These are phyloP conservation scores for Triplophysa dalaica DNA, from an alignment of 2,113 vertebrate species.

Conservation along the genomic window DNA sequence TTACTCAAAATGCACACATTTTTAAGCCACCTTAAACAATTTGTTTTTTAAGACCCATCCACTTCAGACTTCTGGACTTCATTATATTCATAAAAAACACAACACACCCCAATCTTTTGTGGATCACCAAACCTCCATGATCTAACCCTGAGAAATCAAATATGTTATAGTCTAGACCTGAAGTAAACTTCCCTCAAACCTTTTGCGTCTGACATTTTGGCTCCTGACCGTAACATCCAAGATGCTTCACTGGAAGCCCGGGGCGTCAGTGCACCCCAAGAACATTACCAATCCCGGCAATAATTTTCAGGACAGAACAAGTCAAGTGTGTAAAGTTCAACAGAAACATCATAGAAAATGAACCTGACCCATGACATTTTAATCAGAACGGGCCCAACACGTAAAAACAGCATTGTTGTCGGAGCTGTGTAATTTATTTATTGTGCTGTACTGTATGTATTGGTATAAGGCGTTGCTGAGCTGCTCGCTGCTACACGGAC, in stretches of 20 bases:
- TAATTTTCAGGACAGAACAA: conserved; percentile 73
- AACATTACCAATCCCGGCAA: conserved; percentile 53
- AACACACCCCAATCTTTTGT: conserved; percentile 3
- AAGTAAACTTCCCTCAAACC: conserved; percentile 6
- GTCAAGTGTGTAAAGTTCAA: conserved; percentile 79
- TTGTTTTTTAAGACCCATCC: too few relatives aligned
- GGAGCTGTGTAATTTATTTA: conserved; percentile 65
- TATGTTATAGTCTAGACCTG: not conserved
- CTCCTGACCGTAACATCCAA: conserved; percentile 16
- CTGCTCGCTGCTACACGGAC: conserved; percentile 56
- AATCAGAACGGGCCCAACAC: conserved; percentile 66
- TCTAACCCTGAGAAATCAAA: conserved; percentile 6
- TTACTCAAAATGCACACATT: too few relatives aligned
- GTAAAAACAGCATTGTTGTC: conserved; percentile 70
- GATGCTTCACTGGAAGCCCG: conserved; percentile 20
- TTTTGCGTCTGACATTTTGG: conserved; percentile 21
- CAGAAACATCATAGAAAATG: conserved; percentile 75
- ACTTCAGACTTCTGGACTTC: not conserved
- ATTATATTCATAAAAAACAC: not conserved
- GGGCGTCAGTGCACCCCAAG: conserved; percentile 49
- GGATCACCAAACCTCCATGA: conserved; percentile 1
- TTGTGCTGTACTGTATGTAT: conserved; percentile 33
- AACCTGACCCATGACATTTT: conserved; percentile 76
- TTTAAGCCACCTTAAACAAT: too few relatives aligned
- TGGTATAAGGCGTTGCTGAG: conserved; percentile 38